phyloP scores from a whole-genome alignment of 2,888 invertebrate species.

The Acleris laterana region DNA sequence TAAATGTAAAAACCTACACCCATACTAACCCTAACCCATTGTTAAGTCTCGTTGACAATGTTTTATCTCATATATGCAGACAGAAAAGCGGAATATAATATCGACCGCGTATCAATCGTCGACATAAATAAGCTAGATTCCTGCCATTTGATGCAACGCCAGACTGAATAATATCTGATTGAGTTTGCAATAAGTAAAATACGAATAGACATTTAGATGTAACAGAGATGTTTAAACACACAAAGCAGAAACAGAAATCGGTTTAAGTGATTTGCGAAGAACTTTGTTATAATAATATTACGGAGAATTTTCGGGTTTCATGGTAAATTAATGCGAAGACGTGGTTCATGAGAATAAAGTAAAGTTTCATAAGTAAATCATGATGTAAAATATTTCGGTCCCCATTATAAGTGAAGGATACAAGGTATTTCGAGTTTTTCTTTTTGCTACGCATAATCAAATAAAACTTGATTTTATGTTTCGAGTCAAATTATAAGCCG shows the following conservation, averaged over 20 bases:
- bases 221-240: conserved; percentile 15
- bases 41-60: conserved; percentile 71
- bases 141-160: conserved; percentile 10
- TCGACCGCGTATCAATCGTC: conserved; percentile 29
- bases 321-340: conserved; percentile 38
- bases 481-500: conserved; percentile 83
- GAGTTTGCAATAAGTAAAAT: conserved; percentile 20
- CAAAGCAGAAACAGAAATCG: conserved; percentile 22
- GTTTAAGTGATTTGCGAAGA: conserved; percentile 22
- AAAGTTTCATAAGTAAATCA: conserved; percentile 59
- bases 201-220: conserved; percentile 15
- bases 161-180: conserved; percentile 25
- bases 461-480: conserved; percentile 84
- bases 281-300: conserved; percentile 27
- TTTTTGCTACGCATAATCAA: conserved; percentile 78
- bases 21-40: conserved; percentile 68
- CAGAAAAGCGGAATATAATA: conserved; percentile 43
- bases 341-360: conserved; percentile 51
- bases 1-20: conserved; percentile 75
- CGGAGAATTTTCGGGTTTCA: conserved; percentile 10
- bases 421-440: conserved; percentile 69
- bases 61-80: conserved; percentile 69
- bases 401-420: conserved; percentile 74
- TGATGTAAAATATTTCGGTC: conserved; percentile 60
- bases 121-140: conserved; percentile 20